phyloP scores from a whole-genome alignment of 1,140 invertebrate species.

The Harpegnathos saltator region DNA sequence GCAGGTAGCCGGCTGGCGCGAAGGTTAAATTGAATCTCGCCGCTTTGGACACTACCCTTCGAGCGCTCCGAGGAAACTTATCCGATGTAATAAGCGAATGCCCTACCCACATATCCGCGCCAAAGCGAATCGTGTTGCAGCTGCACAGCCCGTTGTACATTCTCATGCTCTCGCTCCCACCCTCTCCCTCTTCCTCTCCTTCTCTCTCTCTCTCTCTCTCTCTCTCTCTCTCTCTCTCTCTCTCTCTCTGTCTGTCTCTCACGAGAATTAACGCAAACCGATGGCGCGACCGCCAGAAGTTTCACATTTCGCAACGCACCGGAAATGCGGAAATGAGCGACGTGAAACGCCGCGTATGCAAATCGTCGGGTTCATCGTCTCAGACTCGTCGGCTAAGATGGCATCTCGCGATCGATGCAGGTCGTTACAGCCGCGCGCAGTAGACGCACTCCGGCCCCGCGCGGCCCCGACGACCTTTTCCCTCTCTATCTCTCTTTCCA shows the following conservation, averaged over 20 bases:
- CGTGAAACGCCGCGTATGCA: slow-evolving; percentile 53
- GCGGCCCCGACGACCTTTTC: slow-evolving; percentile 21
- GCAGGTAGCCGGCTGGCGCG: slow-evolving; percentile 1
- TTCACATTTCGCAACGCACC: slow-evolving; percentile 33
- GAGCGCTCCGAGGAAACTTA: slow-evolving; percentile 21
- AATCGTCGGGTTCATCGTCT: slow-evolving; percentile 58
- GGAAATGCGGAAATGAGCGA: slow-evolving; percentile 30
- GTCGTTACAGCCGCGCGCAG: slow-evolving; percentile 33
- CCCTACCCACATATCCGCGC: slow-evolving; percentile 1
- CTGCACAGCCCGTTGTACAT: background rate
- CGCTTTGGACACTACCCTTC: background rate
- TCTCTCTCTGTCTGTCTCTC: too few species aligned
- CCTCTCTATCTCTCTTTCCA: too few species aligned
- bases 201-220: too few species aligned
- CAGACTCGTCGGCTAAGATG: slow-evolving; percentile 43
- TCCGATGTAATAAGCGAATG: background rate
- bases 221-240: too few species aligned
- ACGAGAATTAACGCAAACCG: slow-evolving; percentile 33
- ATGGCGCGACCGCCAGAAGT: slow-evolving; percentile 40
- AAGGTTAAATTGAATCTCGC: slow-evolving; percentile 38
- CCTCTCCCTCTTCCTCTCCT: background rate
- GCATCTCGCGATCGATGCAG: slow-evolving; percentile 48
- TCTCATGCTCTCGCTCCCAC: background rate
- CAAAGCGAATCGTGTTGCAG: slow-evolving; percentile 5
- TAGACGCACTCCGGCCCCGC: slow-evolving; percentile 14